These are phyloP conservation scores for Yasuhikotakia modesta DNA, from an alignment of 2,797 vertebrate species.

Conservation along the genomic window DNA sequence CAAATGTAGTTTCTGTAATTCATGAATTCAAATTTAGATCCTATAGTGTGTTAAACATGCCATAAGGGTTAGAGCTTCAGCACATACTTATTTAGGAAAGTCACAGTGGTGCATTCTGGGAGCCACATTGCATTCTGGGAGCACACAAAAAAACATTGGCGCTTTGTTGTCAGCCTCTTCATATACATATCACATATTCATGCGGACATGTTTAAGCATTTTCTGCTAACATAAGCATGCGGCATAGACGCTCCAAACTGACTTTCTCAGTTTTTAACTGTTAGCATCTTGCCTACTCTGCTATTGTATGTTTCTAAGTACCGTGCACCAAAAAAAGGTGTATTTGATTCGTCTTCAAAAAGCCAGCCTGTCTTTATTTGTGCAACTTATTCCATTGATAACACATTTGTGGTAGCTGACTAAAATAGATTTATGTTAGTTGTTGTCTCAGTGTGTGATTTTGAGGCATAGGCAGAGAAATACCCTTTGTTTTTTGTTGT, in stretches of 20 bases:
- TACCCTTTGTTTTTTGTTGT: neutral
- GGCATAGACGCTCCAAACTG: conserved; percentile 65
- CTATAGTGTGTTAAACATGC: too few relatives aligned
- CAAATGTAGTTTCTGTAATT: too few relatives aligned
- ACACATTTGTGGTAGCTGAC: conserved; percentile 66
- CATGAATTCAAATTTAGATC: neutral
- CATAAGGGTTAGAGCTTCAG: conserved; percentile 12
- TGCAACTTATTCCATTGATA: conserved; percentile 68
- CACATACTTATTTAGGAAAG: conserved; percentile 52
- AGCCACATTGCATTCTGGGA: conserved; percentile 54
- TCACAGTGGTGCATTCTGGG: conserved; percentile 62
- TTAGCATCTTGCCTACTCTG: conserved; percentile 45
- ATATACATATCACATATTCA: conserved; percentile 75
- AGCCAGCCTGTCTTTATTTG: conserved; percentile 55
- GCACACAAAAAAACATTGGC: conserved; percentile 47
- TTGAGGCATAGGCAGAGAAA: conserved; percentile 42
- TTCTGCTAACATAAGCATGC: conserved; percentile 83
- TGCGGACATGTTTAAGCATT: conserved; percentile 74
- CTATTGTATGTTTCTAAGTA: conserved; percentile 43
- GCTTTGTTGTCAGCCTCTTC: conserved; percentile 80
- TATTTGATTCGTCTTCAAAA: conserved; percentile 61
- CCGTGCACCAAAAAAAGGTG: too few relatives aligned
- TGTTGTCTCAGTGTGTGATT: conserved; percentile 50
- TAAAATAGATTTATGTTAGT: conserved; percentile 71
- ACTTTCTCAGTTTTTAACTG: conserved; percentile 60